These are phyloP conservation scores for Actinemys pallida DNA, from an alignment of 2,113 vertebrate genomes.

Conservation along the genomic window DNA sequence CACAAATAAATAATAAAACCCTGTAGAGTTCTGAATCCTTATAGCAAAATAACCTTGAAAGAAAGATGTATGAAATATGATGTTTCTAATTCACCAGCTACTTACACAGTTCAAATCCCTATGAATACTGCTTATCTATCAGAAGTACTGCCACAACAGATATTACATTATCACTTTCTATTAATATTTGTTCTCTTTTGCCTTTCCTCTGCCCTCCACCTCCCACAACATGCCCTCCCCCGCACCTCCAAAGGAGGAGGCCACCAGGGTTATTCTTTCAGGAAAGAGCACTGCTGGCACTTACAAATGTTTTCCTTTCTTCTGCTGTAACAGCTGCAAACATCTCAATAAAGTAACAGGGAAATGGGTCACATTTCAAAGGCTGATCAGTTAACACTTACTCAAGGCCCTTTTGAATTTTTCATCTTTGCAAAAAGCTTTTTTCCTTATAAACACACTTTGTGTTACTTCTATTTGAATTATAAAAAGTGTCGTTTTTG, in stretches of 20 bases:
- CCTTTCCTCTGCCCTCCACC: background rate
- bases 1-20: conserved; percentile 14
- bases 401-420: conserved; percentile 17
- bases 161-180: background rate
- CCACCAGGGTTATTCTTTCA: background rate
- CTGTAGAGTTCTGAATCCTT: background rate
- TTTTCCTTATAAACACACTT: background rate
- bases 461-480: background rate
- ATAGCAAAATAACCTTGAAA: background rate
- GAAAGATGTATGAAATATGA: background rate
- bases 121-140: background rate
- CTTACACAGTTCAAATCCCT: background rate
- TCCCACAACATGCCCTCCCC: background rate
- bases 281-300: conserved; percentile 4
- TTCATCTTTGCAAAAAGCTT: conserved; percentile 14
- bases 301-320: conserved; percentile 12
- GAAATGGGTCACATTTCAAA: conserved; percentile 38
- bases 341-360: conserved; percentile 34
- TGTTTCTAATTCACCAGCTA: conserved; percentile 33
- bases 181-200: background rate
- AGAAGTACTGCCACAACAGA: background rate
- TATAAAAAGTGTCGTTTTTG: conserved; percentile 4
- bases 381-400: conserved; percentile 18
- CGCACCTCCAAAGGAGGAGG: background rate
- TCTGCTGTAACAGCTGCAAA: conserved; percentile 29